Evolutionary conservation across 2,797 vertebrate species (phyloP), one percentile per base, ranked within the genome.

Genomic region (Betta splendens): DNA sequence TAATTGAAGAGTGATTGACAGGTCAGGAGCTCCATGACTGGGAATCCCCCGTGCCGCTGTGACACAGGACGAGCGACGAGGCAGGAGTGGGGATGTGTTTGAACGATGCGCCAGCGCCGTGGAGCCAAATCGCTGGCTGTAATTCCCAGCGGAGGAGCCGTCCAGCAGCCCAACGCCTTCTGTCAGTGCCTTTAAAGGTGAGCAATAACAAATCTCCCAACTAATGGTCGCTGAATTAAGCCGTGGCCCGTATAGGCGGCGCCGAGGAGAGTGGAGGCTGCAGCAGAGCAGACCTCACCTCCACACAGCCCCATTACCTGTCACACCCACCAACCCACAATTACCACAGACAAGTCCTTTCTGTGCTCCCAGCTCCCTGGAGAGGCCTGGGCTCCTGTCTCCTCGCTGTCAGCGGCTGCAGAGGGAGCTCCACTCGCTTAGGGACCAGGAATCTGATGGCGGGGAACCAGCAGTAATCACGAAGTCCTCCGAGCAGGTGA

Each of bases 1-100:
- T 86, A 87, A 88, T 87, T 86, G 83, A 82, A 87, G 86, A 85
- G 78, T 69, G 81, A 86, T 81, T 57, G 80, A 85, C 83, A 64
- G 76, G 84, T 83, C 80, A 64, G 80, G 58, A 54, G 71, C 65
- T 70, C 36, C 83, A 63, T 83, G 87, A 80, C 78, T 39, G 55
- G 62, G 77, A 87, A 82, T 79, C 64, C 64, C 56, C 57, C 78
- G 64, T 17, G 38, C 26, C 10, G 28, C 59, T 4, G 48, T 39
- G 69, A 49, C 45, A 11, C 26, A 9, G 15, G 15, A 2, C 16
- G 3, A 9, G 61, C 42, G 22, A 2, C 3, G 28, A 20, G 35
- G 59, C 49, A 43, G 37, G 22, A 35, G 31, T 9, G 43, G 38
- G n/a, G 48, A 29, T 7, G 47, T 52, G 38, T 52, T 50, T 68